Evolutionary conservation across 2,888 invertebrate species (phyloP).

Genomic region (Pseudococcus jackbeardsleyi): DNA sequence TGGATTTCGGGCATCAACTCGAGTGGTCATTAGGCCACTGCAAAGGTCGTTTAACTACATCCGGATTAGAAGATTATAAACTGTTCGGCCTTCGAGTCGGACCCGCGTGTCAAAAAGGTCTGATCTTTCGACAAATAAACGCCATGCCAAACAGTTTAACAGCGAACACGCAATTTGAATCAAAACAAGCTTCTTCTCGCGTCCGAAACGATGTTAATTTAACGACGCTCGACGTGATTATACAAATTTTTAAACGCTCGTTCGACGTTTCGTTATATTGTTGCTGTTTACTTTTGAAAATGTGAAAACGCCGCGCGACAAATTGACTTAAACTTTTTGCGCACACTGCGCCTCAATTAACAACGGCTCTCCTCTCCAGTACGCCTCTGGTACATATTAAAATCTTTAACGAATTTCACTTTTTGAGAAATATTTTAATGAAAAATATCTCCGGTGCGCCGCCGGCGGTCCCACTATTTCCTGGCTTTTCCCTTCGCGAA

Average conservation of each 20-base stretch:
- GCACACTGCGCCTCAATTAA: not conserved
- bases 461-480: not conserved
- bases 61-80: constrained; percentile 28
- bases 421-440: not conserved
- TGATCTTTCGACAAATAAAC: constrained; percentile 25
- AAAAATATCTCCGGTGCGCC: not conserved
- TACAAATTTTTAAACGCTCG: constrained; percentile 38
- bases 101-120: constrained; percentile 14
- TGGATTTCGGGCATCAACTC: not conserved
- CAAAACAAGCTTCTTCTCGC: not conserved
- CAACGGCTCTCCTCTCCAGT: not conserved
- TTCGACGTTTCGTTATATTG: constrained; percentile 15
- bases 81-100: not conserved
- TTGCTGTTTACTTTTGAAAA: constrained; percentile 12
- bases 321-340: constrained; percentile 13
- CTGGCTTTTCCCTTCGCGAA: not conserved
- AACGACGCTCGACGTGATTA: constrained; percentile 20
- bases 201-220: constrained; percentile 5
- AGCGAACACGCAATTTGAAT: constrained; percentile 21
- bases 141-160: not conserved
- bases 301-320: not conserved
- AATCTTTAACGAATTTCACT: constrained; percentile 1
- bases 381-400: not conserved
- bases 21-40: constrained; percentile 39
- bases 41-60: constrained; percentile 38